Base-by-base conservation (phyloP, 2,113 vertebrate genomes). In the Larimichthys crocea region DNA sequence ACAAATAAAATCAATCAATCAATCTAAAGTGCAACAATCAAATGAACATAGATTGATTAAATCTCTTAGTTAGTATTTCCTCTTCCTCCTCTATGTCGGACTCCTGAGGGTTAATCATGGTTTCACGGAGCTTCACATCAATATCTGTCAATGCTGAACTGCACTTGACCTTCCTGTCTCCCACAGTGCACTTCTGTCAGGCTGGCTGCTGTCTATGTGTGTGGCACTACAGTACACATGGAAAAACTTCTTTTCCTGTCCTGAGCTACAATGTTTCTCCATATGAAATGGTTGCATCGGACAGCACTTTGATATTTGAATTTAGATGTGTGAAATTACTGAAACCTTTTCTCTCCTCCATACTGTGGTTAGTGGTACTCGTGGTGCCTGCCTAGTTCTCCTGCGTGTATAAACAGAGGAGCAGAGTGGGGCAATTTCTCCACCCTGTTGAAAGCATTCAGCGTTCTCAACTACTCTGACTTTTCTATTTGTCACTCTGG, bases 401-500 rank as follows among this genome's bases (percentile, higher is more conserved):
- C 40, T n/a, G 14, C 17, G 0, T 42, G 16, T 22, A 46, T 22
- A 46, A 60, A 44, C 46, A 5, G 61, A 15, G 52, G 26, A 59
- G 26, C 69, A 50, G 48, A 74, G 79, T 52, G 62, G 7, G 52
- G 62, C 12, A 16, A 55, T 63, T 70, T 70, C 50, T 48, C 64
- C 40, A 24, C 72, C 55, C 31, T 29, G 46, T 22, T 53, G 46
- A 50, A 42, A 67, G 55, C 56, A 48, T 61, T 49, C 29, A 40
- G 61, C 0, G 59, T 49, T 76, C 66, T 82, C 80, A 76, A 14
- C 59, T 48, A 40, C 59, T 49, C 49, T 3, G 10, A 63, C 26
- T 50, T 70, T 75, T 70, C 65, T 64, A 76, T 76, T 70, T 70
- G 29, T 82, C 66, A 76, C 29, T 55, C 49, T 48, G 2, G 4